Evolutionary conservation across 2,113 vertebrate species (phyloP), one percentile per base, ranked within the genome.

Genomic region (Pholis gunnellus): DNA sequence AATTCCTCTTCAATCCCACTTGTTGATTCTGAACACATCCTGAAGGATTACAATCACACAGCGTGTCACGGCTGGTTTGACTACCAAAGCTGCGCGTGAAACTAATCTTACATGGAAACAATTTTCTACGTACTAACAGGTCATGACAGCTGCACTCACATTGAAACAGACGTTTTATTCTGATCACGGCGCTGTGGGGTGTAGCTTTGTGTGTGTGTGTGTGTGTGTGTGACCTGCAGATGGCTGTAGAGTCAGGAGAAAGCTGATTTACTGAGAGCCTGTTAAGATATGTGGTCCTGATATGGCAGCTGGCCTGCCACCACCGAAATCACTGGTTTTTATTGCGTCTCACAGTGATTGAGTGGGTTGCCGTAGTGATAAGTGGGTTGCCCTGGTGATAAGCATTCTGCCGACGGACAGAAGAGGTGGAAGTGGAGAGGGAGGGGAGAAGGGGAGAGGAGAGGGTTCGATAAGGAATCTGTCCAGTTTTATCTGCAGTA

Each of bases 291-390:
- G 82, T 88, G 83, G 75, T 73, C 66, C 25, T 75, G 91, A 92
- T 91, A 88, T 48, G 77, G 89, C 88, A 61, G 85, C 78, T 60
- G 83, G 87, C 69, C 82, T 66, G 89, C 85, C 85, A 87, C 73
- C 75, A 72, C 66, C 81, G 69, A 90, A 92, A 86, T 84, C 75
- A 89, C 81, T 86, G 82, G 60, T 93, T 90, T 87, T 89, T 82
- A 80, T 71, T 81, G 79, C 48, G 14, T 86, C 88, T 89, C 75
- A 52, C 20, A 1, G 81, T 92, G 91, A 93, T 91, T 88, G 89
- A 93, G 85, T 81, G 79, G 84, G 90, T 93, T 94, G 89, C 90
- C n/a, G 86, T 87, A 89, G 89, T 87, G 92, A 94, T 93, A 94
- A 94, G 93, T 89, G 88, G 88, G 86, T 89, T 91, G 83, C 91